phyloP scores from a whole-genome alignment of 2,797 vertebrate genomes.

The Brachymystax lenok region DNA sequence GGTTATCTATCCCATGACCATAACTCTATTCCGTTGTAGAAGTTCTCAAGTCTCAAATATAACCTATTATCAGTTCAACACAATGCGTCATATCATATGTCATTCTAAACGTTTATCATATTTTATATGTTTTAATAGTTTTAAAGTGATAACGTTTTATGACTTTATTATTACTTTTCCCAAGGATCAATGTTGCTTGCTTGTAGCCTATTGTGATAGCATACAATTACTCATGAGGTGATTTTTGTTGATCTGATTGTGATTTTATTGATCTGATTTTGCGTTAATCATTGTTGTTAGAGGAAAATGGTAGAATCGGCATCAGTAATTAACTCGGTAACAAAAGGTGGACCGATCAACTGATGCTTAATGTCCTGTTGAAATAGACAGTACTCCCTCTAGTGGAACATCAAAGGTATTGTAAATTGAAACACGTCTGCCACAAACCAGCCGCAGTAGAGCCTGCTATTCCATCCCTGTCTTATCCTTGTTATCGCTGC shows the following conservation, averaged over 20 bases:
- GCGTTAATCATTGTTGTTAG: neutral
- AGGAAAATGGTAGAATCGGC: neutral
- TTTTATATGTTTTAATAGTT: too few relatives aligned
- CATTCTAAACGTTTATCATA: too few relatives aligned
- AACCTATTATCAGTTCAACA: too few relatives aligned
- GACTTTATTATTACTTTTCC: neutral
- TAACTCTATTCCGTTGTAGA: too few relatives aligned
- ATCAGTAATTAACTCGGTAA: neutral
- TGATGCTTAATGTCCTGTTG: neutral
- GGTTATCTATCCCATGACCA: slow-evolving; percentile 27
- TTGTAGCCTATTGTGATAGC: neutral
- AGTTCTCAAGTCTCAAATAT: too few relatives aligned
- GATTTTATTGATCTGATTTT: neutral
- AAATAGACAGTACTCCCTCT: slow-evolving; percentile 41
- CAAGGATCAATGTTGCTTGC: neutral
- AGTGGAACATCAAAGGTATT: slow-evolving; percentile 33
- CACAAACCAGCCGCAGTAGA: too few relatives aligned
- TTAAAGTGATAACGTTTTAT: neutral
- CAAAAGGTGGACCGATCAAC: neutral
- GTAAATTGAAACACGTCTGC: too few relatives aligned
- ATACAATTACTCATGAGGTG: too few relatives aligned
- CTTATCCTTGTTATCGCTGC: too few relatives aligned
- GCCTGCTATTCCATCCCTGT: too few relatives aligned
- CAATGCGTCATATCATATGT: too few relatives aligned
- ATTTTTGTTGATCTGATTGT: neutral